Evolutionary conservation across 2,113 vertebrate genomes (phyloP).

Genomic region (Kryptolebias marmoratus): DNA sequence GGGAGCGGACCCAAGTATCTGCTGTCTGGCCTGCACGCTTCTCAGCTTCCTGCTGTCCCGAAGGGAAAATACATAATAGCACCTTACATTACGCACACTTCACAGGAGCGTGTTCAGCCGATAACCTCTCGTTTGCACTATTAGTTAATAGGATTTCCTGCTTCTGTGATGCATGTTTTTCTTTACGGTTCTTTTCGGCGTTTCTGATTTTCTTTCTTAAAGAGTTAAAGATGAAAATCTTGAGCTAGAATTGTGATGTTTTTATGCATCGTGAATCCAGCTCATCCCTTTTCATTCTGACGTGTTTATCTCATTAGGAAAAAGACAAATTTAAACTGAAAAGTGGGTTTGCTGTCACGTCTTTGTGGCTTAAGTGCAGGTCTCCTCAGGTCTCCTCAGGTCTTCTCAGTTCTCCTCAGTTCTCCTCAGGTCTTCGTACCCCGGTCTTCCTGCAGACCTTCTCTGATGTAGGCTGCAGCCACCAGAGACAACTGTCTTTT

Average conservation of each 20-base stretch:
- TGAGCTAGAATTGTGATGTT: background rate
- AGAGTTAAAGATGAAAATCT: background rate
- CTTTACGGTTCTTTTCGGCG: background rate
- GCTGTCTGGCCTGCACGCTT: slow-evolving; percentile 52
- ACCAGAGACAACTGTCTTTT: background rate
- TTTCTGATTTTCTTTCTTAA: background rate
- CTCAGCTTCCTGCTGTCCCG: slow-evolving; percentile 62
- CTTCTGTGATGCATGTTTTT: background rate
- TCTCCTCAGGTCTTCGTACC: no score
- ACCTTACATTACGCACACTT: slow-evolving; percentile 22
- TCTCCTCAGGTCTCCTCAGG: background rate
- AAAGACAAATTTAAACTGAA: no score
- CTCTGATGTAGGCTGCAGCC: background rate
- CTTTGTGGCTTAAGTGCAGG: background rate
- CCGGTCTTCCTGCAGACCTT: no score
- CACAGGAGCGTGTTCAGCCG: slow-evolving; percentile 39
- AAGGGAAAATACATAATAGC: slow-evolving; percentile 26
- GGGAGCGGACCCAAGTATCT: slow-evolving; percentile 56
- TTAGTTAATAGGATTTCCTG: slow-evolving; percentile 52
- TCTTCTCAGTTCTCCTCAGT: no score
- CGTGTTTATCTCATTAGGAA: no score
- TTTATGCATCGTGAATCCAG: no score
- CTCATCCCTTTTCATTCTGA: no score
- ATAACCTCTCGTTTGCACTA: slow-evolving; percentile 46
- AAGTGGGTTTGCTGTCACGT: no score